Percentiles rank a stretch among this genome's conserved stretches.
These are phyloP conservation scores for Edolisoma coerulescens DNA, from an alignment of 2,113 vertebrate species.

Conservation along the genomic window DNA sequence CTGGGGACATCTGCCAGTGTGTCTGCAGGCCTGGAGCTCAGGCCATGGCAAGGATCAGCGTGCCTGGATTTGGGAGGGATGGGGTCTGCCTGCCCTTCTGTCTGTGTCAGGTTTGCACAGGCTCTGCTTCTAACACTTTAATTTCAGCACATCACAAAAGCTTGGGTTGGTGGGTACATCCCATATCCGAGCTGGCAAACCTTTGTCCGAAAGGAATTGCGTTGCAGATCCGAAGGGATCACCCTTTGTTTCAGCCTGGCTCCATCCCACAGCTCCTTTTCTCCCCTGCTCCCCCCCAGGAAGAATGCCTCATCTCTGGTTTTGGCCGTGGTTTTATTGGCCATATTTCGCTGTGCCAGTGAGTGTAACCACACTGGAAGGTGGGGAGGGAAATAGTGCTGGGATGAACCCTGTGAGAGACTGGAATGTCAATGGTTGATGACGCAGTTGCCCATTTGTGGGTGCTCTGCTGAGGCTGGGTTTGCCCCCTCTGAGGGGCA, in stretches of 20 bases:
- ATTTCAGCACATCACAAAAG: background rate
- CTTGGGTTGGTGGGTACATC: background rate
- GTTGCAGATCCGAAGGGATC: background rate
- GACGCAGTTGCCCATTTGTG: rapidly evolving
- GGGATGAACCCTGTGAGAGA: background rate
- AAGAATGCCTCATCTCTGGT: rapidly evolving
- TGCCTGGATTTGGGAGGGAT: background rate
- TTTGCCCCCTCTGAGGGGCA: background rate
- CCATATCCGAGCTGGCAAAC: background rate
- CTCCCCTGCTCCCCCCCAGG: background rate
- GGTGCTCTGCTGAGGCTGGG: background rate
- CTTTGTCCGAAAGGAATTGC: background rate
- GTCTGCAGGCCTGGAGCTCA: background rate
- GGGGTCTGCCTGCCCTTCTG: background rate
- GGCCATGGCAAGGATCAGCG: background rate
- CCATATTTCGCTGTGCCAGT: background rate
- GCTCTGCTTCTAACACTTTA: background rate
- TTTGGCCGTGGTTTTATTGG: background rate
- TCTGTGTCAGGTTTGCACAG: background rate
- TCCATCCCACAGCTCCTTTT: background rate
- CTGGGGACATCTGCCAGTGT: background rate
- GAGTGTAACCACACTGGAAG: background rate
- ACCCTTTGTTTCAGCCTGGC: background rate
- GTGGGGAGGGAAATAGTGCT: background rate
- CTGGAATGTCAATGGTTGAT: background rate